Evolutionary conservation across 2,113 vertebrate genomes (phyloP).

Genomic region (Ochotona princeps): DNA sequence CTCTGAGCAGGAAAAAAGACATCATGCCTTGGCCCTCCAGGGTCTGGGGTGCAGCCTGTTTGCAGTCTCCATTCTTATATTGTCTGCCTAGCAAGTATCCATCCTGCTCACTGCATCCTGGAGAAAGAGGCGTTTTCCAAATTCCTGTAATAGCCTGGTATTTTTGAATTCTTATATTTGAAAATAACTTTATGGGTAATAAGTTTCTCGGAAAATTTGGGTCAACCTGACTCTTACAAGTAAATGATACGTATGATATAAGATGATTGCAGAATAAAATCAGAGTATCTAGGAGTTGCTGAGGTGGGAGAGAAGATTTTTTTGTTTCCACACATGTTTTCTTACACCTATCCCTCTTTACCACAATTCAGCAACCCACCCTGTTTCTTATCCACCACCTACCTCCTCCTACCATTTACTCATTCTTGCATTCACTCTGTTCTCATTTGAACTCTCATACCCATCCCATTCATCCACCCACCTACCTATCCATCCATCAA

Average conservation of each 20-base stretch:
- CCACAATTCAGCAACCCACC: neutral
- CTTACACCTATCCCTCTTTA: neutral
- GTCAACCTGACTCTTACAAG: neutral
- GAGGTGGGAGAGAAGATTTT: neutral
- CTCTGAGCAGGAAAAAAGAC: neutral
- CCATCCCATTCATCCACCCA: neutral
- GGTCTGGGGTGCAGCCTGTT: too few relatives aligned
- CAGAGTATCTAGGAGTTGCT: neutral
- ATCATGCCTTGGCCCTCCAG: too few relatives aligned
- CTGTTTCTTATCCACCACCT: neutral
- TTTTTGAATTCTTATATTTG: conserved; percentile 11
- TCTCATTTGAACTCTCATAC: neutral
- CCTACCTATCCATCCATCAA: neutral
- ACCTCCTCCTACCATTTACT: neutral
- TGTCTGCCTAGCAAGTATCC: neutral
- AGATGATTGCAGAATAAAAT: neutral
- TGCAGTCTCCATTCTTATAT: neutral
- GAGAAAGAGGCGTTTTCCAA: neutral
- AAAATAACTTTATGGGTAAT: neutral
- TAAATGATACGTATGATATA: neutral
- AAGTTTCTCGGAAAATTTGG: neutral
- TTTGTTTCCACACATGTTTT: neutral
- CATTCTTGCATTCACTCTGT: neutral
- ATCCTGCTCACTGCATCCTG: neutral
- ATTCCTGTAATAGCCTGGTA: neutral